Conservation (phyloP, 2,113 vertebrate genomes). For the Puntigrus tetrazona region DNA sequence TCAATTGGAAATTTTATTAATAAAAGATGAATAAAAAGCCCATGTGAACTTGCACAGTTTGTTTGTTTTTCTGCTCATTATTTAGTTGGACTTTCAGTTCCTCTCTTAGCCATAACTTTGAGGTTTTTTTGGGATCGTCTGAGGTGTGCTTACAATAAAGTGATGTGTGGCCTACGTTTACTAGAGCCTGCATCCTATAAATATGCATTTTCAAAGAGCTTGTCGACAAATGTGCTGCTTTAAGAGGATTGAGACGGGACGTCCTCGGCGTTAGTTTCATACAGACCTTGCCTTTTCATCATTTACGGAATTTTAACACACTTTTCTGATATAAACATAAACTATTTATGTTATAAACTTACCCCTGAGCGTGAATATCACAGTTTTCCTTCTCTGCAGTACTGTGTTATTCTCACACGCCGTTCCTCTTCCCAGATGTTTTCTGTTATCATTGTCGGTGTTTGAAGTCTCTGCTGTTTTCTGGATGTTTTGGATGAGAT, state of each 20-base stretch:
- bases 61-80: background rate
- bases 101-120: constrained; percentile 3
- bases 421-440: background rate
- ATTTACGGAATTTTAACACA: background rate
- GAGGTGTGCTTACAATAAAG: no score
- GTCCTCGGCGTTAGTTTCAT: background rate
- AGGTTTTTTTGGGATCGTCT: no score
- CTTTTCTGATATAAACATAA: background rate
- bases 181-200: background rate
- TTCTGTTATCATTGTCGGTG: background rate
- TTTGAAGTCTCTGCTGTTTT: constrained; percentile 26
- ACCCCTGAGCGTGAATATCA: background rate
- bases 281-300: background rate
- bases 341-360: background rate
- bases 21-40: background rate
- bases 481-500: constrained; percentile 19
- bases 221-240: background rate
- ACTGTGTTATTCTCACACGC: background rate
- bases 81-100: background rate
- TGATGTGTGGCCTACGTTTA: background rate
- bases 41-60: background rate
- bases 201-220: constrained; percentile 2
- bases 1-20: background rate
- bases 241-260: background rate
- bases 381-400: background rate